Base-by-base conservation (phyloP, 2,888 invertebrate species). In the Deilephila elpenor region DNA sequence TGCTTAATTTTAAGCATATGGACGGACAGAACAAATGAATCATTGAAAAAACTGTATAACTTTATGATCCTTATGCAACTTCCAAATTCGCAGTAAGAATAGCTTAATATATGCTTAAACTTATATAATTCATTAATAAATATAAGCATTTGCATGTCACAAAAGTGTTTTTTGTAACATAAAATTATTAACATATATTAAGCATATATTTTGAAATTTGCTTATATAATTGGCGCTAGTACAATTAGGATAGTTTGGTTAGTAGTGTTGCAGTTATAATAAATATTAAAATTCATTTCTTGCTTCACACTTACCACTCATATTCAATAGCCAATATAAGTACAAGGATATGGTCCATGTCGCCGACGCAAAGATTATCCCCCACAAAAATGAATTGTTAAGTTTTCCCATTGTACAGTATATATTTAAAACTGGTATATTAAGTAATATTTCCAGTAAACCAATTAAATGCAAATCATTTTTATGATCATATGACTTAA, bases 341-440 rank as follows among this genome's bases (percentile, higher is more conserved):
- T 97, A 97, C 62, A 97, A 87, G 71, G 96, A 97, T 71, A 97
- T 91, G 60, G 95, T 94, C 97, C 97, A 97, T 74, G 97, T 97
- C 59, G 96, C 86, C 0, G 97, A 97, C 0, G 97, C 97, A 85
- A 97, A 95, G 74, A 96, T 87, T 76, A 97, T 96, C 34, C 97
- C 97, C 88, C 96, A 96, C 59, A 97, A 84, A 87, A 97, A 97
- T 0, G 97, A 97, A 86, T 95, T 95, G 82, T 95, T 96, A 44
- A 93, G 77, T 76, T 86, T 90, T 70, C 86, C 80, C 86, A 89
- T 86, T 71, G 59, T 79, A 44, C n/a, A 56, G 6, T n/a, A 17
- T 56, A 6, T 56, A 6, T 56, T 56, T 56, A n/a, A n/a, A 56
- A 17, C 56, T 6, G n/a, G 56, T 56, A 4, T 56, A 44, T 14